Conservation (phyloP, 2,888 invertebrate genomes). For the Nemurella pictetii region DNA sequence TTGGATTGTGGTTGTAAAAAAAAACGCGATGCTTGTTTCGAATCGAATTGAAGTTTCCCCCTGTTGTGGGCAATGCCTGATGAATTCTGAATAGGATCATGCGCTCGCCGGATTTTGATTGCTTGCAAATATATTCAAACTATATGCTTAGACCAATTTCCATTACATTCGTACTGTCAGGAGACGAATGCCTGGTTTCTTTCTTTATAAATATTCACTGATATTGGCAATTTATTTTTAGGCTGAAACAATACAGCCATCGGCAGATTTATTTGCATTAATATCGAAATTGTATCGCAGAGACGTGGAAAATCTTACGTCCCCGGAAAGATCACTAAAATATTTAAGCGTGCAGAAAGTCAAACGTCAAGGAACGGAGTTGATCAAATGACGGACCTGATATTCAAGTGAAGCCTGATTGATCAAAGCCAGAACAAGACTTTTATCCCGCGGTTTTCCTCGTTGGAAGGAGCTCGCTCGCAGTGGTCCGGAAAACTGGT, state of each 20-base stretch:
- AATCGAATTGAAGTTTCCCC: background rate
- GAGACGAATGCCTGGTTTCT: background rate
- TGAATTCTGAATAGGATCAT: slow-evolving; percentile 4
- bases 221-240: background rate
- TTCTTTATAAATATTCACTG: background rate
- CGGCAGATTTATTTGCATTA: background rate
- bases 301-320: background rate
- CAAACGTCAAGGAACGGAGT: background rate
- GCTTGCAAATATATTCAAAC: background rate
- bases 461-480: background rate
- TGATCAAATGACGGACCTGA: background rate
- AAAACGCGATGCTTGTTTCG: background rate
- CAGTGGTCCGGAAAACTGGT: background rate
- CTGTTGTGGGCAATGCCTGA: background rate
- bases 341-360: background rate
- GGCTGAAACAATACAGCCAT: background rate
- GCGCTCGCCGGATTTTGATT: background rate
- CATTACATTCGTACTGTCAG: background rate
- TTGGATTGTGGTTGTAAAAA: background rate
- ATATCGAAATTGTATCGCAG: background rate
- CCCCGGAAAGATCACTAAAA: background rate
- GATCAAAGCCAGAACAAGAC: background rate
- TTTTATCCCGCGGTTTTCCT: background rate
- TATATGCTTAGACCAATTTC: background rate
- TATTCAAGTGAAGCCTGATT: background rate